Evolutionary conservation across 2,797 vertebrate species (phyloP).

Genomic region (Taenioides sp.): DNA sequence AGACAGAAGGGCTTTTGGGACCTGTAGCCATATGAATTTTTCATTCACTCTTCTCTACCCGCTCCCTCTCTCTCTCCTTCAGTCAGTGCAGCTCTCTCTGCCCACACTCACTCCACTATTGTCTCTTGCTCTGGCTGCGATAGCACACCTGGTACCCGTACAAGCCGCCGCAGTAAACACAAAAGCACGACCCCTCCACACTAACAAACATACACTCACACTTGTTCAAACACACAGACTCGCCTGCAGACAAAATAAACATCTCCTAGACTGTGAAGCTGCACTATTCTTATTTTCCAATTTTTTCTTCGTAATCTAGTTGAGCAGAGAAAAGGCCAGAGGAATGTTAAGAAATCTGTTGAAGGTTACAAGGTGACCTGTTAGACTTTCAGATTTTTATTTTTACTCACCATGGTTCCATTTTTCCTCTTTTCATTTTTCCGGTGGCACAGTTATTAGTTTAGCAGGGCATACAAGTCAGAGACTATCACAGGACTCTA

Average conservation of each 20-base stretch:
- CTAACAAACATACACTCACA: slow-evolving; percentile 33
- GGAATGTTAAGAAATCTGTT: slow-evolving; percentile 39
- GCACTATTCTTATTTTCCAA: slow-evolving; percentile 43
- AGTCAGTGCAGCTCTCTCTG: neutral
- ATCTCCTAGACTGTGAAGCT: slow-evolving; percentile 47
- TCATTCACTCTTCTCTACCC: slow-evolving; percentile 69
- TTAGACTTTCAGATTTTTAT: neutral
- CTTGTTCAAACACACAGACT: slow-evolving; percentile 50
- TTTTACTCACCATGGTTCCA: neutral
- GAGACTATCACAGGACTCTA: neutral
- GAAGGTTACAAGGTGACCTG: slow-evolving; percentile 12
- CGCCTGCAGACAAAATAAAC: slow-evolving; percentile 61
- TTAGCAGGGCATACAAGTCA: too few species aligned
- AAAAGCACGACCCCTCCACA: slow-evolving; percentile 27
- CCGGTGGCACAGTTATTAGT: neutral
- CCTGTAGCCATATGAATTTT: slow-evolving; percentile 72
- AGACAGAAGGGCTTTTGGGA: slow-evolving; percentile 75
- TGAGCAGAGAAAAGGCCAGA: slow-evolving; percentile 36
- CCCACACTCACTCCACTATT: slow-evolving; percentile 37
- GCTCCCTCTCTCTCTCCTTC: slow-evolving; percentile 36
- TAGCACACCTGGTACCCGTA: slow-evolving; percentile 59
- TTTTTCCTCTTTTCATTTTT: neutral
- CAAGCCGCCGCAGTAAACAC: slow-evolving; percentile 50
- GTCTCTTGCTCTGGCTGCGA: slow-evolving; percentile 52
- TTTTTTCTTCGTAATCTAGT: slow-evolving; percentile 21